A percentile compares a stretch with the other conserved stretches of the same genome.
phyloP scores from a whole-genome alignment of 2,888 invertebrate genomes.

The Phasia obesa region DNA sequence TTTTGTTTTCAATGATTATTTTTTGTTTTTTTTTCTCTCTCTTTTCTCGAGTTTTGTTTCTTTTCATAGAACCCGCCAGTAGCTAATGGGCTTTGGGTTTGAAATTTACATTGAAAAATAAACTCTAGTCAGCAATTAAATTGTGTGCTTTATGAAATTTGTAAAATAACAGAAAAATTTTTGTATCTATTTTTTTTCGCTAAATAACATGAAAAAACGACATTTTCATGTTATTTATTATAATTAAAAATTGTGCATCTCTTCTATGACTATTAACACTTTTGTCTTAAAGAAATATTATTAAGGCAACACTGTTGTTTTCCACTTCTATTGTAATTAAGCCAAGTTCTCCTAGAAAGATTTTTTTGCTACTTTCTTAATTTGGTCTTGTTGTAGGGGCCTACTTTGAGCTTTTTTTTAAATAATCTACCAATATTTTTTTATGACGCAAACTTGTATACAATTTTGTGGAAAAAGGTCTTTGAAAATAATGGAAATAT shows the following conservation, averaged over 20 bases:
- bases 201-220: slow-evolving; percentile 66
- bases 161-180: slow-evolving; percentile 20
- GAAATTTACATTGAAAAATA: slow-evolving; percentile 11
- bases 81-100: slow-evolving; percentile 34
- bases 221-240: too few relatives aligned
- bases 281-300: slow-evolving; percentile 51
- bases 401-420: slow-evolving; percentile 35
- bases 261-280: slow-evolving; percentile 62
- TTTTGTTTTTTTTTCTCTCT: slow-evolving; percentile 1
- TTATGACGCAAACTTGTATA: too few relatives aligned
- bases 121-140: slow-evolving; percentile 71
- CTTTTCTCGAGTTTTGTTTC: slow-evolving; percentile 16
- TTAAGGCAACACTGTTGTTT: slow-evolving; percentile 69
- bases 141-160: slow-evolving; percentile 70
- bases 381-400: too few relatives aligned
- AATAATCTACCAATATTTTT: slow-evolving; percentile 27
- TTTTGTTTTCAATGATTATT: slow-evolving; percentile 49
- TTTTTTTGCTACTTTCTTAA: background rate
- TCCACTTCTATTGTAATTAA: slow-evolving; percentile 72
- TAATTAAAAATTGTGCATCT: slow-evolving; percentile 71
- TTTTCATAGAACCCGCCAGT: slow-evolving; percentile 62
- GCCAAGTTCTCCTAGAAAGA: slow-evolving; percentile 68
- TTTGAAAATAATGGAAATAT: too few relatives aligned
- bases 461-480: too few relatives aligned
- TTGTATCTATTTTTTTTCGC: slow-evolving; percentile 28